These are phyloP conservation scores for Mormyrus hasselquistii DNA, from an alignment of 2,797 vertebrate genomes.

Conservation along the genomic window DNA sequence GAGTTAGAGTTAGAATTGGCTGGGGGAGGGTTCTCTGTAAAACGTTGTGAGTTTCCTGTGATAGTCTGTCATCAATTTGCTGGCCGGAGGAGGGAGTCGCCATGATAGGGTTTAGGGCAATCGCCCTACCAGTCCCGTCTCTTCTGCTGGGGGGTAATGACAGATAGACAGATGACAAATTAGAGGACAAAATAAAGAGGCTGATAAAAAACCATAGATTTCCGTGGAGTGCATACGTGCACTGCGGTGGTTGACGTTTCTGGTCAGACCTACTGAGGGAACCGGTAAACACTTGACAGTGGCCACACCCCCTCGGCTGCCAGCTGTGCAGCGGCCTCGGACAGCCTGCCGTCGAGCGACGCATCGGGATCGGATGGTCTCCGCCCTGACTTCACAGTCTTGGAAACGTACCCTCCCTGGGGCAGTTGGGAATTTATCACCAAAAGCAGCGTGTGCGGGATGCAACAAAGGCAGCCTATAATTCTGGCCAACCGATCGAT, in stretches of 20 bases:
- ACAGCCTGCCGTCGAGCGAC: not conserved
- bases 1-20: not conserved
- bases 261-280: not conserved
- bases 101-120: not conserved
- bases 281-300: not conserved
- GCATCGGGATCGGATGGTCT: not conserved
- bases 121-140: not conserved
- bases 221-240: not conserved
- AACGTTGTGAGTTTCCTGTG: not conserved
- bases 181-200: not conserved
- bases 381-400: not conserved
- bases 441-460: not conserved
- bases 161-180: not conserved
- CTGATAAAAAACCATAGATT: not conserved
- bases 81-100: not conserved
- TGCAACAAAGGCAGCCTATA: not conserved
- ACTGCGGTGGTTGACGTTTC: not conserved
- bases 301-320: not conserved
- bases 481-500: not conserved
- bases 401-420: not conserved
- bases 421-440: not conserved
- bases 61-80: not conserved
- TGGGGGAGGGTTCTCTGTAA: not conserved
- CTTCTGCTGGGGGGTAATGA: not conserved
- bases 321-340: not conserved